Evolutionary conservation across 2,113 vertebrate species (phyloP).

Genomic region (Hypanus sabinus): DNA sequence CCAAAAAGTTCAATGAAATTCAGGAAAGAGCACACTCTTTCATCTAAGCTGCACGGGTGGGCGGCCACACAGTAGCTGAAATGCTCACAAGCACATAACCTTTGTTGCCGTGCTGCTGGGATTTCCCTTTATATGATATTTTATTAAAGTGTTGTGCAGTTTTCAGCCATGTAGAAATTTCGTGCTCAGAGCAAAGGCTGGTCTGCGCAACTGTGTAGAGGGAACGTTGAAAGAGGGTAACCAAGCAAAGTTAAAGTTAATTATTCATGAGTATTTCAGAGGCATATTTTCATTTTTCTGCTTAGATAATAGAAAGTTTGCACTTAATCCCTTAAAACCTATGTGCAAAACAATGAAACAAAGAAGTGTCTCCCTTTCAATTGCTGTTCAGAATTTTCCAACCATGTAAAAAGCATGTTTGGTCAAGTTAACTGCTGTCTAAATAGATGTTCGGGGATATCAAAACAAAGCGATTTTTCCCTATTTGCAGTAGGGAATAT

Average conservation of each 20-base stretch:
- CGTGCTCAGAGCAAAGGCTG: no score
- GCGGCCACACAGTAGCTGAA: no score
- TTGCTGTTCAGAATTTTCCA: background rate
- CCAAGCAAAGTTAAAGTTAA: background rate
- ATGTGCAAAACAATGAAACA: background rate
- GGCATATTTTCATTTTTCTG: background rate
- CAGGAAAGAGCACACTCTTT: background rate
- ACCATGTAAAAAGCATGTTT: background rate
- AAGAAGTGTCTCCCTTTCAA: background rate
- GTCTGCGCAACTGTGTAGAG: no score
- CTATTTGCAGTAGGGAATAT: background rate
- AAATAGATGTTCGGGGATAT: background rate
- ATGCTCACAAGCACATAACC: no score
- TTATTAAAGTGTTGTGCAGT: no score
- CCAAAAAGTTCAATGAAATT: background rate
- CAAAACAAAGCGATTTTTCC: background rate
- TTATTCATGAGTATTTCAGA: background rate
- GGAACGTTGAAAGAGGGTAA: background rate
- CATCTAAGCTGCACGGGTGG: no score
- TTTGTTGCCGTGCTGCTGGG: no score
- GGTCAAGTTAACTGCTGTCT: background rate
- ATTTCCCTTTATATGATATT: no score
- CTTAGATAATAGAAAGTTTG: background rate
- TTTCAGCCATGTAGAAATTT: no score
- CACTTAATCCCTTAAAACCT: background rate